These are phyloP conservation scores for Oryzias curvinotus DNA, from an alignment of 2,113 vertebrate genomes.

Conservation along the genomic window DNA sequence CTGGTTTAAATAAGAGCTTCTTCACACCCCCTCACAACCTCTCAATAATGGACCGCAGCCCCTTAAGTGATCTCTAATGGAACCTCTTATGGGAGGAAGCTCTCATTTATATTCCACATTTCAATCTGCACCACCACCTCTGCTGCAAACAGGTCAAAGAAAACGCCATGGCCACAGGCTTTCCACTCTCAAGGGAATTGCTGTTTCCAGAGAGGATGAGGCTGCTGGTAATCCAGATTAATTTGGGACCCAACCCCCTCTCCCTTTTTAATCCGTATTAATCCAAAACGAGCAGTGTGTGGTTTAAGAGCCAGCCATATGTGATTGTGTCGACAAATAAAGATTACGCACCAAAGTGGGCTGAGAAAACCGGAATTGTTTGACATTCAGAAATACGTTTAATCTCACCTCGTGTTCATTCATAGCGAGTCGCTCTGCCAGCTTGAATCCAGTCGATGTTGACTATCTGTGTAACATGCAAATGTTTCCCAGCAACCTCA, in stretches of 20 bases:
- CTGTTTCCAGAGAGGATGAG: constrained; percentile 37
- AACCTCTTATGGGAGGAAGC: constrained; percentile 64
- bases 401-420: constrained; percentile 44
- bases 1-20: constrained; percentile 41
- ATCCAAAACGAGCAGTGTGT: constrained; percentile 54
- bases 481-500: constrained; percentile 41
- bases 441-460: constrained; percentile 32
- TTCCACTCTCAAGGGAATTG: constrained; percentile 61
- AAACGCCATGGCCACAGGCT: constrained; percentile 53
- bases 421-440: constrained; percentile 27
- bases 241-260: constrained; percentile 26
- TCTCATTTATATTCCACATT: constrained; percentile 64
- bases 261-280: constrained; percentile 47
- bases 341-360: constrained; percentile 12
- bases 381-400: constrained; percentile 58
- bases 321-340: constrained; percentile 30
- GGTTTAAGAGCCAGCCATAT: constrained; percentile 35
- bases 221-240: constrained; percentile 71
- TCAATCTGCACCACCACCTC: constrained; percentile 43
- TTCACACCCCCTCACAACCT: constrained; percentile 56
- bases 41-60: constrained; percentile 65
- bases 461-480: constrained; percentile 48
- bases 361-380: constrained; percentile 34
- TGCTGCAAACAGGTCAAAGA: constrained; percentile 58
- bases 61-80: constrained; percentile 74